Evolutionary conservation across 2,113 vertebrate species (phyloP), one percentile per base, ranked within the genome.

Genomic region (Cyprinodon tularosa): DNA sequence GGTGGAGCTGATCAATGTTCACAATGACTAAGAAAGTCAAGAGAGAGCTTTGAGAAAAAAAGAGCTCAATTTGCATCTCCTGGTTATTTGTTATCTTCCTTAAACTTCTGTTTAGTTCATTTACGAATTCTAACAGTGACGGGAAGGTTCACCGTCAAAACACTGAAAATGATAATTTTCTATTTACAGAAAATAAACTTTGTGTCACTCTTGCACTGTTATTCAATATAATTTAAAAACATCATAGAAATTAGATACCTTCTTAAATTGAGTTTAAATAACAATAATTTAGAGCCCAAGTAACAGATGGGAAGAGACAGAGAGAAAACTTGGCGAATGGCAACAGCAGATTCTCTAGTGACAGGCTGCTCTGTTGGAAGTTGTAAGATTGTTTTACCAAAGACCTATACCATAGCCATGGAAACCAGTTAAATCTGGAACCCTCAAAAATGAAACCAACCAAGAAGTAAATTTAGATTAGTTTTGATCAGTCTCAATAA

Each of bases 221-320:
- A 20, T 72, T 81, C 29, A 84, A 76, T 84, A 37, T 61, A 66
- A 86, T 82, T 74, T 44, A 76, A 73, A 73, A 77, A 72, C 70
- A 42, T 68, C 67, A 65, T 79, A 62, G 12, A 69, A 73, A 64
- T 80, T 48, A 70, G 38, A 12, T 64, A 22, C 66, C 57, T 71
- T 72, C 37, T 66, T 20, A 36, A 29, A 73, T 38, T 37, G 62
- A 81, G 61, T 15, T 68, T 65, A 71, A 74, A 38, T 64, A 72
- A 74, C 73, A 83, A 88, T 84, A 87, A 84, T 66, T 79, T 85
- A 82, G 85, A 76, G 81, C 72, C 84, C 88, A 76, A 81, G 64
- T 86, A 87, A 89, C 89, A 90, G 88, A 89, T 91, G 90, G 90
- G 79, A 88, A 77, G 86, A 83, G 82, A 86, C 76, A 63, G 72